Base-by-base conservation (phyloP, 1,140 invertebrate species). In the Drosophila serrata region DNA sequence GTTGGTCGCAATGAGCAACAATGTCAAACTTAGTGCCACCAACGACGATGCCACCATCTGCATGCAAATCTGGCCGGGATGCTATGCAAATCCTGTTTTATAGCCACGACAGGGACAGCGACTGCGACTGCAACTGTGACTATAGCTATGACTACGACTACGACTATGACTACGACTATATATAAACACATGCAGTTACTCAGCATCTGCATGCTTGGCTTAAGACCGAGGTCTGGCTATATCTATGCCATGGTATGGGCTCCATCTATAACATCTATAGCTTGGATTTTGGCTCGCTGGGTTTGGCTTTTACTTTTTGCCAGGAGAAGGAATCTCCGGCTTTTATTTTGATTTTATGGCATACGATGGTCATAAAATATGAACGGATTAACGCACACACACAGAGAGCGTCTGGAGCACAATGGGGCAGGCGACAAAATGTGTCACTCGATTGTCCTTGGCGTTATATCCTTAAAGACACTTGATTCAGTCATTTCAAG, bases 31-130 rank as follows among this genome's bases (percentile, higher is more conserved):
- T 72, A 64, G 62, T 68, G 62, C 61, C 46, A 39, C 42, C 53
- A 60, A 35, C 15, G 58, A 45, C 37, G 48, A 53, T 46, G 45
- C 35, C 51, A 68, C 46, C 77, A 78, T 61, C 56, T 63, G 40
- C 69, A 79, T 80, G 80, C 80, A 87, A 88, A 88, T 82, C 76
- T 65, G 60, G 49, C 67, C 62, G 40, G 82, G 64, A 74, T 69
- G 62, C 79, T 73, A 80, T 88, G 84, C 84, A 88, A 88, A 88
- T 88, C 72, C 73, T 84, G 79, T 78, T 80, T 79, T 68, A 76
- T 73, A 59, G 69, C 68, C 77, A 65, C 58, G 68, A 72, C 37
- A 40, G 51, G 13, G 49, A 61, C 49, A 42, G 15, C 15, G 37
- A 19, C 45, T 39, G 5, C 5, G 19, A 62, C 42, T 59, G 49